Evolutionary conservation across 2,113 vertebrate genomes (phyloP), one percentile per base, ranked within the genome.

Genomic region (Corvus cornix): DNA sequence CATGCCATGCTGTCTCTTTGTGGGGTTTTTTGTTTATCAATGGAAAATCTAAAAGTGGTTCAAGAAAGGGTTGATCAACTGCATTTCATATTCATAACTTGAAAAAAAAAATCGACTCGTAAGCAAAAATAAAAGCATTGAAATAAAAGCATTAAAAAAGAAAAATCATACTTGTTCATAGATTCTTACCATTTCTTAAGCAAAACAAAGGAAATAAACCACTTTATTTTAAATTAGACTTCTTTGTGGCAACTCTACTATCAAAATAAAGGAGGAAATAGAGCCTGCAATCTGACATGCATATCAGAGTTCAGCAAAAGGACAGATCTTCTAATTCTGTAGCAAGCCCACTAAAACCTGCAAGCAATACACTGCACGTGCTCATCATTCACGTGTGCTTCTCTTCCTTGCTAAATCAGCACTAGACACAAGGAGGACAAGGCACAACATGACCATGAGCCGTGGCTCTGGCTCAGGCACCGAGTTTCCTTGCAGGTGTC

Each of bases 401-500:
- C 0, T 2, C 30, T 60, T 70, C 60, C 81, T 30, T 49, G 24
- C 60, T 72, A 51, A 74, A 60, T 26, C 2, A 0, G 46, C 3
- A 2, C 37, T 26, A 74, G 52, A 18, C 23, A 20, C 62, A 39
- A 68, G 63, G 28, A 77, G 67, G 46, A 73, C 13, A 49, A 46
- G 62, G 46, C 51, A 56, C 28, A 66, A 52, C 2, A 2, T 30
- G 62, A 62, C 30, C n/a, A 3, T 4, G 49, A 68, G 46, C 33
- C 0, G 0, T 27, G 60, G 31, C 81, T 84, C 69, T 89, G 49
- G 64, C 43, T 35, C 16, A 59, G 48, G 17, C 3, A 1, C 39
- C 0, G 1, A 12, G n/a, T 20, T 33, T 21, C 35, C 27, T 55
- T 46, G 48, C 31, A 53, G 37, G 58, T 1, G 1, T 9, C 63